Base-by-base conservation (phyloP, 2,888 invertebrate species). In the Papilio demoleus region DNA sequence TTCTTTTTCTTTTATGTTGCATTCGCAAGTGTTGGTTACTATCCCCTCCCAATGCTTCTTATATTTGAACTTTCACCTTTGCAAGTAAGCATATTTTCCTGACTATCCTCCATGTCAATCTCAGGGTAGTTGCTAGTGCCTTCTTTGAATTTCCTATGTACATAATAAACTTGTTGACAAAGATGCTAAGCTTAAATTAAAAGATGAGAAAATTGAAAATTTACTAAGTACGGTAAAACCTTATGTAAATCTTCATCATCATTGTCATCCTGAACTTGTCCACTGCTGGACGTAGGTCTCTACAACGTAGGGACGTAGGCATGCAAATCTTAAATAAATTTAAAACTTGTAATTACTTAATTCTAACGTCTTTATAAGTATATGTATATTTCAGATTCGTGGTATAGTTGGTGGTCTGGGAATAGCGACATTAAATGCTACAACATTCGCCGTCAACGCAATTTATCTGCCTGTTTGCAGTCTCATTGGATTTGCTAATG, bases 401-500 rank as follows among this genome's bases (percentile, higher is more conserved):
- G 95, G 95, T 9, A 81, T 94, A 0, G 86, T 95, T 11, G 94
- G 94, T 4, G 94, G 95, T 0, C 77, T 94, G 40, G 93, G 94
- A 0, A 92, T 94, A 5, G 93, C 84, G 0, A 31, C 81, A 5
- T 47, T 77, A 1, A 81, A 79, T 62, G 4, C 86, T 0, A 42
- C 80, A 6, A 79, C 83, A 67, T 88, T 86, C 68, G 65, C 58
- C 2, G 73, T 73, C 0, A 83, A 80, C n/a, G 76, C 79, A 24
- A 24, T 71, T 0, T 83, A 77, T 70, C 82, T 83, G 0, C 75
- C 70, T 31, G 0, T 85, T 1, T 71, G 74, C 14, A 72, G 78
- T 12, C 2, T 14, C 12, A 4, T 67, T 9, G 85, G 85, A 4
- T 69, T 83, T 31, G 63, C 66, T 0, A 76, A 79, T 24, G 74